phyloP scores from a whole-genome alignment of 2,888 invertebrate species.

The Phrixothrix hirtus region DNA sequence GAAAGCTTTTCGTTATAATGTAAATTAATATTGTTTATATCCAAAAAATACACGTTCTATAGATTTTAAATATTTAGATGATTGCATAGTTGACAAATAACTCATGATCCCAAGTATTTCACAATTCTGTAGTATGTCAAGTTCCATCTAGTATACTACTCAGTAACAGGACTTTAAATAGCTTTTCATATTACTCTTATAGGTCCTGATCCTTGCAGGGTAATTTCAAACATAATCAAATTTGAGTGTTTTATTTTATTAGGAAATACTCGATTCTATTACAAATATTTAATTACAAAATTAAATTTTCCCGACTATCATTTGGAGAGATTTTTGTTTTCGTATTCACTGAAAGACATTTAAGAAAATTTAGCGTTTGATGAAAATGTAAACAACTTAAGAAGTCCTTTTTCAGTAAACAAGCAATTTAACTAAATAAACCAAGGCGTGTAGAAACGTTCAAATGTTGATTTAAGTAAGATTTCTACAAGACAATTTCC shows the following conservation, averaged over 20 bases:
- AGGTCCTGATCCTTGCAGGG: constrained; percentile 15
- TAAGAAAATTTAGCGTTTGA: constrained; percentile 14
- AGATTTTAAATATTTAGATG: not conserved
- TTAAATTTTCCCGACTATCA: constrained; percentile 6
- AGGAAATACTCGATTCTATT: not conserved
- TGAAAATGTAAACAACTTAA: constrained; percentile 22
- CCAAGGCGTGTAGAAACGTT: constrained; percentile 18
- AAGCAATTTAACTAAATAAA: constrained; percentile 23
- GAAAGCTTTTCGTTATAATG: not conserved
- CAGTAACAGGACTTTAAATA: constrained; percentile 35
- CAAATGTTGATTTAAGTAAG: constrained; percentile 18
- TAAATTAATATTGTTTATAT: not conserved
- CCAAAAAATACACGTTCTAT: not conserved
- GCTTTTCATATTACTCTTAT: constrained; percentile 33
- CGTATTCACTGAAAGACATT: constrained; percentile 1
- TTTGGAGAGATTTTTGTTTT: constrained; percentile 9
- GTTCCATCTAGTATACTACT: constrained; percentile 30
- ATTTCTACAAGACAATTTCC: constrained; percentile 20
- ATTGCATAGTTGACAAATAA: constrained; percentile 2
- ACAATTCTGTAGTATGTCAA: constrained; percentile 31
- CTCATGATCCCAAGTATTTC: constrained; percentile 19
- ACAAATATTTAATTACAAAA: constrained; percentile 10
- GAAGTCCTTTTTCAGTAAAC: constrained; percentile 12
- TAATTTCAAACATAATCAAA: constrained; percentile 4
- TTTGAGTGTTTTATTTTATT: constrained; percentile 6